Conservation (phyloP, 2,797 vertebrate species). For the Myiothlypis chrysogaster region DNA sequence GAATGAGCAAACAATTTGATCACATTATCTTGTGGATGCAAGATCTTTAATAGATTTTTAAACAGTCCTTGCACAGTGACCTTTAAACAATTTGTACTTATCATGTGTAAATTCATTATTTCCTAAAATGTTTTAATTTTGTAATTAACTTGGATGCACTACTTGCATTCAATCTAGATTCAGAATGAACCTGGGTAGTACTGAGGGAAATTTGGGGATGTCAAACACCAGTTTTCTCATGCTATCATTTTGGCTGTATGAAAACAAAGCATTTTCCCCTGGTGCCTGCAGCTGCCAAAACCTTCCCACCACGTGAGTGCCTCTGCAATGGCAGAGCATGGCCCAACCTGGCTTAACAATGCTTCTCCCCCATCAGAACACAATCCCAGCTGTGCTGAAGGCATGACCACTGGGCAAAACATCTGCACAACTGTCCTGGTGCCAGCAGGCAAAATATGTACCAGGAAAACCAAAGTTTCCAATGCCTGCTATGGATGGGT, state of each 20-base stretch:
- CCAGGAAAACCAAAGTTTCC: neutral
- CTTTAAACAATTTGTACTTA: conserved; percentile 7
- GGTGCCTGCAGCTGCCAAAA: neutral
- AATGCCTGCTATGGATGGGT: neutral
- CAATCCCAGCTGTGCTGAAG: neutral
- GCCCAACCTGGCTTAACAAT: neutral
- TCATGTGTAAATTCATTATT: conserved; percentile 33
- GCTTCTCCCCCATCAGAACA: neutral
- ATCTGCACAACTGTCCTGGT: neutral
- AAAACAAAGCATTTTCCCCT: neutral
- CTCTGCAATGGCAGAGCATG: fast-evolving
- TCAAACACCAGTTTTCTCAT: fast-evolving
- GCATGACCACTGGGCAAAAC: fast-evolving
- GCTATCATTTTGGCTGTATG: neutral
- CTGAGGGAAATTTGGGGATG: neutral
- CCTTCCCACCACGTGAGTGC: neutral
- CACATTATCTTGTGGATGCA: neutral
- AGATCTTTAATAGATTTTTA: conserved; percentile 23
- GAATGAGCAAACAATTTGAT: neutral
- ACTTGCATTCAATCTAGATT: neutral
- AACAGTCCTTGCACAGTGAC: neutral
- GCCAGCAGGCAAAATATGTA: neutral
- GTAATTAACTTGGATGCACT: neutral
- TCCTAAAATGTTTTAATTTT: conserved; percentile 40
- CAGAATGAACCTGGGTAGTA: neutral